Conservation (phyloP, 23 tunicate species). For the Trididemnum miniatum region DNA sequence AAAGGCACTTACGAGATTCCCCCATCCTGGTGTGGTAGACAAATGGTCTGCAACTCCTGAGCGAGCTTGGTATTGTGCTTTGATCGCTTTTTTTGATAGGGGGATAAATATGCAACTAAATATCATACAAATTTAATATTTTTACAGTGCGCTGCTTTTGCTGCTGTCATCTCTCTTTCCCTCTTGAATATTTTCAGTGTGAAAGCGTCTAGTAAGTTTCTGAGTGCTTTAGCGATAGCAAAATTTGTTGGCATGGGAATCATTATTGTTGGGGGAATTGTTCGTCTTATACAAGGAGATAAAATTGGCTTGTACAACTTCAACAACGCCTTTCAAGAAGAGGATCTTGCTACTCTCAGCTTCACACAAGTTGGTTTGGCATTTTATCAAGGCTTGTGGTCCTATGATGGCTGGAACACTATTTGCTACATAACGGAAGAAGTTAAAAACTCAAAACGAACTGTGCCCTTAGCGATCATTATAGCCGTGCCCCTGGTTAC, state of each 20-base stretch:
- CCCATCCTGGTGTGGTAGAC: no score
- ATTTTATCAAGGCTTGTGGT: constrained; percentile 75
- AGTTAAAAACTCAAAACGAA: constrained; percentile 53
- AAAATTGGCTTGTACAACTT: constrained; percentile 45
- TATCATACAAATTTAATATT: no score
- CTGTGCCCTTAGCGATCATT: constrained; percentile 55
- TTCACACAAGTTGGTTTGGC: constrained; percentile 68
- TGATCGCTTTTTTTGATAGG: no score
- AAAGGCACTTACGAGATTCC: no score
- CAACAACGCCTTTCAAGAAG: constrained; percentile 44
- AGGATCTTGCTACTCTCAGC: constrained; percentile 40
- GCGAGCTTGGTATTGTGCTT: no score
- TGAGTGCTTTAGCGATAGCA: constrained; percentile 38
- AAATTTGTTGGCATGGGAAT: constrained; percentile 71
- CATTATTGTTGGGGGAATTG: constrained; percentile 68
- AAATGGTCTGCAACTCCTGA: no score
- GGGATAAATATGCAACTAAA: no score
- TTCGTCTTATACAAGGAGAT: constrained; percentile 42
- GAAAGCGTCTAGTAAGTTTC: constrained; percentile 45
- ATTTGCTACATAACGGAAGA: constrained; percentile 65
- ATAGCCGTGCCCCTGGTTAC: constrained; percentile 72
- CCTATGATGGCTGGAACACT: constrained; percentile 77
- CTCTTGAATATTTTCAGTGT: constrained; percentile 45
- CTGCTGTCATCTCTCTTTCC: constrained; percentile 1
- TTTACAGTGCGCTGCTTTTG: constrained; percentile 20